These are phyloP conservation scores for Zophobas morio DNA, from an alignment of 1,140 invertebrate species.

Conservation along the genomic window DNA sequence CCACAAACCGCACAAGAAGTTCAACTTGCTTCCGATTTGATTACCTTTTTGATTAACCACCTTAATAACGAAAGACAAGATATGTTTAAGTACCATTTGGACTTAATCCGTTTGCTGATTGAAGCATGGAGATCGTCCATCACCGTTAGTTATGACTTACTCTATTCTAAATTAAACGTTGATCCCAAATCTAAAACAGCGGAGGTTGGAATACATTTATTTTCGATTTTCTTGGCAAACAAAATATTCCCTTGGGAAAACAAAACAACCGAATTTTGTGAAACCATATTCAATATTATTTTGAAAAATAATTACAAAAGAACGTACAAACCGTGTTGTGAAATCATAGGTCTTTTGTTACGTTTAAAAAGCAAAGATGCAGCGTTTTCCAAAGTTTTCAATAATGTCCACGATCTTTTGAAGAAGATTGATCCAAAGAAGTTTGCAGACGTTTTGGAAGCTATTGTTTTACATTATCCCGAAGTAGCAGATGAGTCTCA, in stretches of 20 bases:
- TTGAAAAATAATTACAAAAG: constrained; percentile 60
- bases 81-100: constrained; percentile 74
- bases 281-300: constrained; percentile 53
- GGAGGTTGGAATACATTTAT: constrained; percentile 70
- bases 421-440: constrained; percentile 45
- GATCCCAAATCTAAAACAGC: constrained; percentile 23
- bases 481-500: constrained; percentile 57
- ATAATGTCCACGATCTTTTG: constrained; percentile 9
- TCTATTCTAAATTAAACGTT: constrained; percentile 22
- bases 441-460: constrained; percentile 65
- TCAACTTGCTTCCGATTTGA: constrained; percentile 59
- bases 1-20: constrained; percentile 50
- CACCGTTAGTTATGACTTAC: constrained; percentile 65
- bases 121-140: constrained; percentile 72
- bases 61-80: constrained; percentile 67
- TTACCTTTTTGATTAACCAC: constrained; percentile 67
- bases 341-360: constrained; percentile 76
- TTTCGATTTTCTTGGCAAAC: constrained; percentile 72
- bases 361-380: constrained; percentile 58
- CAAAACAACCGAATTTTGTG: constrained; percentile 61
- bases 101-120: constrained; percentile 72
- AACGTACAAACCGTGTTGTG: constrained; percentile 71
- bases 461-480: constrained; percentile 66
- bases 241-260: constrained; percentile 69
- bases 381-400: neutral